A percentile compares a stretch with the other conserved stretches of the same genome.
Conservation (phyloP, 2,797 vertebrate genomes). For the Galago senegalensis region DNA sequence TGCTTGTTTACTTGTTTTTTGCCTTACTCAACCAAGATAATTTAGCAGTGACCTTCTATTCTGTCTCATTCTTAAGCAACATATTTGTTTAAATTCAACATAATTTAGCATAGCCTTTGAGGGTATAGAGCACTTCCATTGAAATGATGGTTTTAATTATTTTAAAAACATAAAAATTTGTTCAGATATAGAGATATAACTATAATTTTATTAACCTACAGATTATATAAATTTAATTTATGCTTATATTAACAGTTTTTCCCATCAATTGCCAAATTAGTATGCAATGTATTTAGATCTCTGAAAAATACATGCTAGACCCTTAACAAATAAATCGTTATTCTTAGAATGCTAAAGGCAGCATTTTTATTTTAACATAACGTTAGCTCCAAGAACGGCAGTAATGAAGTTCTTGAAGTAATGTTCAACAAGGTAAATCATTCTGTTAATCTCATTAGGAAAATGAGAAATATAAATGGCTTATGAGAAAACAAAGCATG, state of each 20-base stretch:
- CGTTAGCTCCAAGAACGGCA: conserved; percentile 75
- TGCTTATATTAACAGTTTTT: conserved; percentile 72
- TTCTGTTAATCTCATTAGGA: conserved; percentile 85
- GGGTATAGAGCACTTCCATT: neutral
- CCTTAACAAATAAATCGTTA: conserved; percentile 86
- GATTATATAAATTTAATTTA: neutral
- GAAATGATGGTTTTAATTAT: neutral
- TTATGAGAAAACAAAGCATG: conserved; percentile 79
- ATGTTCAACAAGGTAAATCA: conserved; percentile 86
- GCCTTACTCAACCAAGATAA: neutral
- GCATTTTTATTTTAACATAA: conserved; percentile 76
- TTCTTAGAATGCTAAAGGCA: conserved; percentile 83
- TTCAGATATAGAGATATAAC: neutral
- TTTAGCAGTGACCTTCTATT: neutral
- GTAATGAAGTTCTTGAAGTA: conserved; percentile 73
- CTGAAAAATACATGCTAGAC: conserved; percentile 79
- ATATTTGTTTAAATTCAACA: conserved; percentile 49
- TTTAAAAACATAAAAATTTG: neutral
- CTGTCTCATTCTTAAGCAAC: neutral
- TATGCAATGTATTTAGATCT: conserved; percentile 71
- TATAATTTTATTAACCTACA: conserved; percentile 30
- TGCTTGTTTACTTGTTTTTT: neutral
- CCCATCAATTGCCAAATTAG: conserved; percentile 60
- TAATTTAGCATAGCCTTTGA: neutral
- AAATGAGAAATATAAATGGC: conserved; percentile 39